Percentiles rank a stretch among this genome's conserved stretches.
Evolutionary conservation across 2,113 vertebrate species (phyloP).

Genomic region (Gorsachius goisagi): DNA sequence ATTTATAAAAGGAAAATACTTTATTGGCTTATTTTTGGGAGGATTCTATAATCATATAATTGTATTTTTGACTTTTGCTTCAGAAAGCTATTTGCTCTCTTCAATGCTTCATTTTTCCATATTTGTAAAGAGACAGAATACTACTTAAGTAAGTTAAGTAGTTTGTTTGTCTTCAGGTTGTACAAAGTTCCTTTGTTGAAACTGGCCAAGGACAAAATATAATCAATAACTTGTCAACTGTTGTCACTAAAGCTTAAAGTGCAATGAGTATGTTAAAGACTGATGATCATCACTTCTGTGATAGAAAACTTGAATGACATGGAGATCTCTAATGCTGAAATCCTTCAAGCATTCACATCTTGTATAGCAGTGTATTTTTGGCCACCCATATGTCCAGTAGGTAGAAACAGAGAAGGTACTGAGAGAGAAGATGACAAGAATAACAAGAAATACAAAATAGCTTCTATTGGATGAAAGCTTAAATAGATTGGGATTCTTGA

Average conservation of each 20-base stretch:
- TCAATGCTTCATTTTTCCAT: neutral
- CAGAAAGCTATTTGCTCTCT: neutral
- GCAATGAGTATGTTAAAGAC: neutral
- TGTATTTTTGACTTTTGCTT: neutral
- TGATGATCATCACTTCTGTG: neutral
- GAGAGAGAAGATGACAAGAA: neutral
- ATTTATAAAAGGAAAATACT: neutral
- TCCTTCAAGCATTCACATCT: neutral
- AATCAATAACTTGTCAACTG: neutral
- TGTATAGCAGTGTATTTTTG: neutral
- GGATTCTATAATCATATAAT: neutral
- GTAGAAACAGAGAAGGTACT: neutral
- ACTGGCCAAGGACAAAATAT: neutral
- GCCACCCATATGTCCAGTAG: neutral
- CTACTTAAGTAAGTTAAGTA: neutral
- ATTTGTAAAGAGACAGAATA: neutral
- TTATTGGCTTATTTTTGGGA: neutral
- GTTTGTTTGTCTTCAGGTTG: neutral
- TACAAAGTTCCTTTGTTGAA: neutral
- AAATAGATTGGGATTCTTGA: neutral
- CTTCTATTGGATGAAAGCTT: neutral
- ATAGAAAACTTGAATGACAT: neutral
- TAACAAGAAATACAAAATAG: neutral
- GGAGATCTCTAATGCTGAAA: neutral
- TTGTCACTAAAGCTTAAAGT: neutral